Conservation (phyloP, 2,888 invertebrate genomes). For the Drosophila niveifrons region DNA sequence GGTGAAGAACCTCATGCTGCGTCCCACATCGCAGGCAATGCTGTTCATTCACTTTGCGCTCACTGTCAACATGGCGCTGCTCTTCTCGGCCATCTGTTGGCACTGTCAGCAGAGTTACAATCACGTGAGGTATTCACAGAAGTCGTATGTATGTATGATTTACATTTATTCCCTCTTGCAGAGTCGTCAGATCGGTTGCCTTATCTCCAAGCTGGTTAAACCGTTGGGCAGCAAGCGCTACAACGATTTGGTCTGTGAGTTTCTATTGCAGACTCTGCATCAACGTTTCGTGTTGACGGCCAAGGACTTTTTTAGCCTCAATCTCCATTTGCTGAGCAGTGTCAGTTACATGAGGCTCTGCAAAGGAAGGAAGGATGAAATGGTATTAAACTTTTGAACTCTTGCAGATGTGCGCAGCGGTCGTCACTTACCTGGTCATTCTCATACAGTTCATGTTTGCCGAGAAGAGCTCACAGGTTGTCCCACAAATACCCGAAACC, state of each 20-base stretch:
- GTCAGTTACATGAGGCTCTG: conserved; percentile 62
- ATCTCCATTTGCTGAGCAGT: conserved; percentile 82
- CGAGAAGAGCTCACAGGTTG: conserved; percentile 23
- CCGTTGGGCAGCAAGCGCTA: conserved; percentile 82
- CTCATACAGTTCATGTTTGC: conserved; percentile 84
- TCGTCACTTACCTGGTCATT: conserved; percentile 83
- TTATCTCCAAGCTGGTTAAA: conserved; percentile 83
- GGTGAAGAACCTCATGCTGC: conserved; percentile 38
- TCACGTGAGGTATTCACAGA: conserved; percentile 61
- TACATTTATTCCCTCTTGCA: conserved; percentile 53
- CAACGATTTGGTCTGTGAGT: conserved; percentile 83
- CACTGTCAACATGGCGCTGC: conserved; percentile 52
- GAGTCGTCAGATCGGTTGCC: conserved; percentile 84
- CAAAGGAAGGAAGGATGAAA: background rate
- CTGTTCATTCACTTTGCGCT: conserved; percentile 51
- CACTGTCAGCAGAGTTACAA: conserved; percentile 77
- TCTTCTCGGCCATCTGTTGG: conserved; percentile 75
- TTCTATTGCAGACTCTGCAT: conserved; percentile 83
- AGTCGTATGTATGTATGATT: background rate
- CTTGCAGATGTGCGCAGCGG: conserved; percentile 82
- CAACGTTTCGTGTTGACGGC: conserved; percentile 83
- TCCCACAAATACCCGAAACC: background rate
- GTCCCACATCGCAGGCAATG: background rate
- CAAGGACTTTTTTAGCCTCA: conserved; percentile 84
- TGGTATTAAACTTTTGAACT: background rate